Evolutionary conservation across 1,140 invertebrate genomes (phyloP).

Genomic region (Dinoponera quadriceps): DNA sequence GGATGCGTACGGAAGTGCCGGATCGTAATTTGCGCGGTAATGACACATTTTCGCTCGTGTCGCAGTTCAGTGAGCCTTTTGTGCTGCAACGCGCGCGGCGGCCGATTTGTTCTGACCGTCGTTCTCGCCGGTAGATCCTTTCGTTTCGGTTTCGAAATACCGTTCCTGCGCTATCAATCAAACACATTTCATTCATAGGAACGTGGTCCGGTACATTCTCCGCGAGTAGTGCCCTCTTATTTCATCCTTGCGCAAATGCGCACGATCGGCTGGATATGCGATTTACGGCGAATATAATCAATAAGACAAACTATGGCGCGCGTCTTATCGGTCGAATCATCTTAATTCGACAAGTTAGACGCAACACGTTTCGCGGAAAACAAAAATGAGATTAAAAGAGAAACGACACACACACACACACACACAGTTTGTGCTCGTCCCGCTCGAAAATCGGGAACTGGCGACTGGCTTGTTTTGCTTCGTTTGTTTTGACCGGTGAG

Average conservation of each 20-base stretch:
- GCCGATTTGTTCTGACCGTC: not conserved
- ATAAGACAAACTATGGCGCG: not conserved
- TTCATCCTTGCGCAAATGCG: not conserved
- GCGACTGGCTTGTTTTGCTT: too few relatives aligned
- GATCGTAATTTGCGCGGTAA: constrained; percentile 40
- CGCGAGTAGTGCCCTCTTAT: not conserved
- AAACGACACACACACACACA: too few relatives aligned
- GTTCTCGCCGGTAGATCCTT: constrained; percentile 20
- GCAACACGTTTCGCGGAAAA: too few relatives aligned
- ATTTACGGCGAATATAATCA: not conserved
- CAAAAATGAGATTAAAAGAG: too few relatives aligned
- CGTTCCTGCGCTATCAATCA: constrained; percentile 56
- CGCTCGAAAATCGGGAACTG: too few relatives aligned
- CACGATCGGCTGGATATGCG: not conserved
- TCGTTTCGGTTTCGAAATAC: constrained; percentile 17
- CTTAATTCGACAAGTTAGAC: not conserved
- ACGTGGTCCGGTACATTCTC: not conserved
- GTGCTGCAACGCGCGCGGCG: constrained; percentile 15
- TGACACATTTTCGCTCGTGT: constrained; percentile 28
- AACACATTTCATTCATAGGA: constrained; percentile 62
- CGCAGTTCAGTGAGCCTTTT: constrained; percentile 40
- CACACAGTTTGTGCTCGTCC: not conserved
- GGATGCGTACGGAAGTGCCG: constrained; percentile 46
- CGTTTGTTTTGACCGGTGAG: too few relatives aligned
- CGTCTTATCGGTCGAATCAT: constrained; percentile 7